Base-by-base conservation (phyloP, 2,113 vertebrate species). In the Solea solea region DNA sequence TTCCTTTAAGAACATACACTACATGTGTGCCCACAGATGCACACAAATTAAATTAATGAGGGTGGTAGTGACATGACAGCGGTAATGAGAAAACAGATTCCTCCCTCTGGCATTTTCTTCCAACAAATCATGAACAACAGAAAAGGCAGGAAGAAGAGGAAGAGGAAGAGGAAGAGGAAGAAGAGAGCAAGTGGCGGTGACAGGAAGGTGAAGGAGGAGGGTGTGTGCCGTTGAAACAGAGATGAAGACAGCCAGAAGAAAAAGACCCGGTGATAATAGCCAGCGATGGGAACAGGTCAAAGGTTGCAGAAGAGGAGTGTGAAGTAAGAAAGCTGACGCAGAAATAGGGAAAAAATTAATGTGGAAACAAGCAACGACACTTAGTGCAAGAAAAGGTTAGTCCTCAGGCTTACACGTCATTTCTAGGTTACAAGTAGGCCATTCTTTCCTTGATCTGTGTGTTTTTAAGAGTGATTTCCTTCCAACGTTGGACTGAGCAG, bases 11-110 rank as follows among this genome's bases (percentile, higher is more conserved):
- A 21, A 21, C 21, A 21, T 21, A 21, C 21, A 21, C 21, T 21
- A 21, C 21, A 21, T 21, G 21, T 21, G 21, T 21, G 21, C 60
- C 50, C 27, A n/a, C 42, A 10, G 0, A 10, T 34, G 51, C 50
- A 64, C 45, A 55, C 50, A 25, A 0, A 12, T 70, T 64, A 64
- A 67, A 83, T 88, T 78, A 89, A 86, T 65, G 78, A 90, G 62
- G 56, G 64, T 70, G 59, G 72, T 72, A 76, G 70, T 70, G 68
- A 84, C 64, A 81, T 50, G 5, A 0, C 28, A 44, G 62, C 52
- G 14, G 28, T 83, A 87, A 90, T 80, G 71, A 91, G 77, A 88
- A 72, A 84, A 82, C 88, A 80, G 84, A 78, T 74, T 83, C 70
- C 63, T 72, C 61, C 48, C 70, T 75, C 66, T 84, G 61, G 64